These are phyloP conservation scores for Heliconius hewitsoni DNA, from an alignment of 1,140 invertebrate genomes.

Conservation along the genomic window DNA sequence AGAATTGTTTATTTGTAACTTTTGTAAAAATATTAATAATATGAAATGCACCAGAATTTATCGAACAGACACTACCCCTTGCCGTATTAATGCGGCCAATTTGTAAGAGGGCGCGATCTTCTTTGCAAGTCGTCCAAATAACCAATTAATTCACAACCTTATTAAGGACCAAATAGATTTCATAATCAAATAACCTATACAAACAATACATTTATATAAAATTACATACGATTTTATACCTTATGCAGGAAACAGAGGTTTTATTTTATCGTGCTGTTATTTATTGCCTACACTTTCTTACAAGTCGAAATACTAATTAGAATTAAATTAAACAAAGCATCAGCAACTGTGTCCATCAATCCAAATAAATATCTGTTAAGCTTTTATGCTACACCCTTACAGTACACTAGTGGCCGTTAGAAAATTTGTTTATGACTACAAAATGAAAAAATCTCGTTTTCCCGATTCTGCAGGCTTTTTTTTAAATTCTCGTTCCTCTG, in stretches of 20 bases:
- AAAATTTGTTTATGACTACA: too few relatives aligned
- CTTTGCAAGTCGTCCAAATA: conserved; percentile 44
- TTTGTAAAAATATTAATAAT: not conserved
- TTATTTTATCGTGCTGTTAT: not conserved
- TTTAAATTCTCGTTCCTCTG: too few relatives aligned
- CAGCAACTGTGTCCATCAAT: conserved; percentile 24
- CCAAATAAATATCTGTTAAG: conserved; percentile 14
- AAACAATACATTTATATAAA: conserved; percentile 4
- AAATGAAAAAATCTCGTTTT: too few relatives aligned
- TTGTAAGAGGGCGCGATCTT: conserved; percentile 75
- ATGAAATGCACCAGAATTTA: conserved; percentile 33
- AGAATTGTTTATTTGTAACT: too few relatives aligned
- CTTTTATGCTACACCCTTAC: not conserved
- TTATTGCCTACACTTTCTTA: conserved; percentile 53
- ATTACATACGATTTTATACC: not conserved
- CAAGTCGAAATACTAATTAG: conserved; percentile 67
- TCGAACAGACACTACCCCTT: conserved; percentile 45
- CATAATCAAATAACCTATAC: not conserved
- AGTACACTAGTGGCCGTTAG: not conserved
- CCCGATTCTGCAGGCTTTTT: too few relatives aligned
- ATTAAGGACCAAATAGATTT: not conserved
- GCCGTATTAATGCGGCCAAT: conserved; percentile 75
- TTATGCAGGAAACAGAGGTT: not conserved
- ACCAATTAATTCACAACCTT: not conserved
- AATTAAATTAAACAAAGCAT: conserved; percentile 69